Evolutionary conservation across 1,140 invertebrate species (phyloP).

Genomic region (Heliothis virescens): DNA sequence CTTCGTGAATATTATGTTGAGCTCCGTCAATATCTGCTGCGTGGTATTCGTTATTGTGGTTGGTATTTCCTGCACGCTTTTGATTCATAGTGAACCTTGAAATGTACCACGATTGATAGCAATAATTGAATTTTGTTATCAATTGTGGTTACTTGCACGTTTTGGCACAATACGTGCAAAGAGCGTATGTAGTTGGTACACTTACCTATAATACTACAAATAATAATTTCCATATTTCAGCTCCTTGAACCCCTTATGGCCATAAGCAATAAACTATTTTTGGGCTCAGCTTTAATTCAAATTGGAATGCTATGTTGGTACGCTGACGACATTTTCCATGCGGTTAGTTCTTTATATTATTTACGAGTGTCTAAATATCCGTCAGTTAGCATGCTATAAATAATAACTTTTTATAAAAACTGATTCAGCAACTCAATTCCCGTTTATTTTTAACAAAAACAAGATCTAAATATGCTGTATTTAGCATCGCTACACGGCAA

Average conservation of each 20-base stretch:
- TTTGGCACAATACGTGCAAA: not conserved
- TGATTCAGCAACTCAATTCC: not conserved
- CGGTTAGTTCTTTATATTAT: conserved; percentile 60
- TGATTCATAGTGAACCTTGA: conserved; percentile 22
- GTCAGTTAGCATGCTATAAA: too few relatives aligned
- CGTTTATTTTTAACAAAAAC: conserved; percentile 1
- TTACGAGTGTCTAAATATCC: too few relatives aligned
- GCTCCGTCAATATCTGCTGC: conserved; percentile 80
- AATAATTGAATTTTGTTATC: not conserved
- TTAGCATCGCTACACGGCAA: not conserved
- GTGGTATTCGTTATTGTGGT: conserved; percentile 79
- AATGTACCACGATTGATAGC: not conserved
- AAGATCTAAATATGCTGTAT: not conserved
- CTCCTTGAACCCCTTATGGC: conserved; percentile 77
- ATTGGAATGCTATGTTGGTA: conserved; percentile 81
- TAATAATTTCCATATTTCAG: conserved; percentile 61
- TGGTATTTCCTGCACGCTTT: conserved; percentile 51
- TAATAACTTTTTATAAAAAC: too few relatives aligned
- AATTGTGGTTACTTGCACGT: conserved; percentile 7
- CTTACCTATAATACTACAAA: too few relatives aligned
- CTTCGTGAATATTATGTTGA: conserved; percentile 78
- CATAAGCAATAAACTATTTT: conserved; percentile 78
- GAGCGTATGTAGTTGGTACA: too few relatives aligned
- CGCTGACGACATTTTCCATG: conserved; percentile 79
- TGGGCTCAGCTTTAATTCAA: conserved; percentile 76